Percentiles rank a stretch among this genome's conserved stretches.
Conservation (phyloP, 2,797 vertebrate genomes). For the Momotus momota region DNA sequence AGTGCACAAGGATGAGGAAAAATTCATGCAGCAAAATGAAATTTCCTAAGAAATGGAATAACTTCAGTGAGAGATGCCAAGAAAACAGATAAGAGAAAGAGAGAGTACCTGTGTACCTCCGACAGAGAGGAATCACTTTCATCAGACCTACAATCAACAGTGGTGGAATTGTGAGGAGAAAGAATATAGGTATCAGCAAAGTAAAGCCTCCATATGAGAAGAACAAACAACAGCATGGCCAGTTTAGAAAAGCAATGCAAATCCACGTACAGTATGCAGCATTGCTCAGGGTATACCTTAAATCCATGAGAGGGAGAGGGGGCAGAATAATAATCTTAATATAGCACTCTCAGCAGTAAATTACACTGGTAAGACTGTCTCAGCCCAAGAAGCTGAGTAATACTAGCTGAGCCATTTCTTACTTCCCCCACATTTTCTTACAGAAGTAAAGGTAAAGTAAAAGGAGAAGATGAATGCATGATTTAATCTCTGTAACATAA, state of each 20-base stretch:
- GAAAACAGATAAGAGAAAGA: conserved; percentile 73
- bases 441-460: background rate
- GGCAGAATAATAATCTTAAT: background rate
- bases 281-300: conserved; percentile 4
- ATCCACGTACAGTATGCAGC: background rate
- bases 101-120: conserved; percentile 90
- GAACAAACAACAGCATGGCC: conserved; percentile 67
- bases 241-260: conserved; percentile 59
- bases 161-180: conserved; percentile 78
- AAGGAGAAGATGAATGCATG: background rate
- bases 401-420: background rate
- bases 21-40: conserved; percentile 74
- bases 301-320: background rate
- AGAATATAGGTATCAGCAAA: conserved; percentile 81
- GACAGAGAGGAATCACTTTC: conserved; percentile 87
- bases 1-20: conserved; percentile 13
- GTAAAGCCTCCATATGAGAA: conserved; percentile 57
- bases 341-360: background rate
- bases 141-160: conserved; percentile 87
- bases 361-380: background rate
- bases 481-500: background rate
- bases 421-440: background rate
- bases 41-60: conserved; percentile 56
- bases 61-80: conserved; percentile 50
- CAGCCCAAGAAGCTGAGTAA: background rate